These are phyloP conservation scores for Megaustenia siamemsis DNA, from an alignment of 2,888 invertebrate genomes.

Conservation along the genomic window DNA sequence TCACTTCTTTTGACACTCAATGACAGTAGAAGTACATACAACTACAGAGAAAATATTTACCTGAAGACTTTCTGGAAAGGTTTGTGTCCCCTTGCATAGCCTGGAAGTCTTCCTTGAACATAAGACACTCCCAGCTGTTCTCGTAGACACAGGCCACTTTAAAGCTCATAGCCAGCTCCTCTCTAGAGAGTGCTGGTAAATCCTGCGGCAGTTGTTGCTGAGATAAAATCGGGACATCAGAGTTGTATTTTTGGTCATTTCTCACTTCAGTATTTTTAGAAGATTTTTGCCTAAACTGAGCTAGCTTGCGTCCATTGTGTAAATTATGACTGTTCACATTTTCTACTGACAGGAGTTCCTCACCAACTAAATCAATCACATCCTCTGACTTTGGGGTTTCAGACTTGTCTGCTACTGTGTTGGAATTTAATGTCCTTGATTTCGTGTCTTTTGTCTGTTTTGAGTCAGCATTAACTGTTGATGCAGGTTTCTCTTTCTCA, in stretches of 20 bases:
- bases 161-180: background rate
- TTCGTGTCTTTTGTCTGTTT: background rate
- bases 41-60: background rate
- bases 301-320: constrained; percentile 12
- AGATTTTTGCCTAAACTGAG: background rate
- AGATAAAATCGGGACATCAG: background rate
- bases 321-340: background rate
- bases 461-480: background rate
- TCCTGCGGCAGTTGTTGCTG: background rate
- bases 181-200: background rate
- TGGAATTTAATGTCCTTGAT: background rate
- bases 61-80: background rate
- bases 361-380: constrained; percentile 12
- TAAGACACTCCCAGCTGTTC: constrained; percentile 37
- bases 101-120: constrained; percentile 31
- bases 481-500: background rate
- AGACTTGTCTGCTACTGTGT: too few relatives aligned
- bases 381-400: background rate
- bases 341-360: background rate
- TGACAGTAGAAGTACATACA: too few relatives aligned
- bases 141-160: constrained; percentile 15
- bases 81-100: constrained; percentile 10
- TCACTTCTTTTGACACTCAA: too few relatives aligned
- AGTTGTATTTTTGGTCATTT: background rate
- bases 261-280: background rate